Base-by-base conservation (phyloP, 2,797 vertebrate genomes). In the Anguilla marmorata region DNA sequence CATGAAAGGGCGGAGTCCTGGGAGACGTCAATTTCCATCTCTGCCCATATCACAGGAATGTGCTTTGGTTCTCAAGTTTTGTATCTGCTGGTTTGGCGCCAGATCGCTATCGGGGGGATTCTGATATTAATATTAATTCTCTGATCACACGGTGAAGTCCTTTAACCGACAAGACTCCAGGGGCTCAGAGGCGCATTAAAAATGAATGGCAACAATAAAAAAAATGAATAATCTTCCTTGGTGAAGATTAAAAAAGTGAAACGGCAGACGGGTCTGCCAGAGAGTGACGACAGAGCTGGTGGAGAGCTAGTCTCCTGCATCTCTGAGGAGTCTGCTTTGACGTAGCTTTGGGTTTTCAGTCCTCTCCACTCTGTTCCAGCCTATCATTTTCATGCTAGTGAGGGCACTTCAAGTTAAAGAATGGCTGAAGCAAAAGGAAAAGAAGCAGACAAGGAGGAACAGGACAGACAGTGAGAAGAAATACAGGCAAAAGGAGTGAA, bases 201-300 rank as follows among this genome's bases (percentile, higher is more conserved):
- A 89, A 91, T 89, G 90, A 90, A 89, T 85, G 89, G 90, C 76
- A 45, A 87, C 66, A 89, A 90, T 90, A 89, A 91, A 90, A 90
- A 90, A 89, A 90, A 87, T 88, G 82, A 88, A 88, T 48, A 74
- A 30, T 85, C 54, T 82, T 60, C 76, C 83, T 89, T 88, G 45
- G 52, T 88, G 79, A 85, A 66, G 58, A 87, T 88, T 50, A 50
- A 50, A 82, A 69, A 21, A 2, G 21, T 50, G 79, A 82, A n/a
- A 9, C 33, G 6, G 76, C 76, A 80, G 79, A 82, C 45, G 9
- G 21, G 37, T 3, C 16, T n/a, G 19, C 76, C 76, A 48, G 14
- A 21, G 79, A 24, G 79, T 11, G 21, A 50, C 6, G 79, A 82
- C 3, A 45, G 45, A 82, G 45, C 45, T 50, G 0, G 11, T 82